These are phyloP conservation scores for Bombylius major DNA, from an alignment of 2,888 invertebrate genomes.

Conservation along the genomic window DNA sequence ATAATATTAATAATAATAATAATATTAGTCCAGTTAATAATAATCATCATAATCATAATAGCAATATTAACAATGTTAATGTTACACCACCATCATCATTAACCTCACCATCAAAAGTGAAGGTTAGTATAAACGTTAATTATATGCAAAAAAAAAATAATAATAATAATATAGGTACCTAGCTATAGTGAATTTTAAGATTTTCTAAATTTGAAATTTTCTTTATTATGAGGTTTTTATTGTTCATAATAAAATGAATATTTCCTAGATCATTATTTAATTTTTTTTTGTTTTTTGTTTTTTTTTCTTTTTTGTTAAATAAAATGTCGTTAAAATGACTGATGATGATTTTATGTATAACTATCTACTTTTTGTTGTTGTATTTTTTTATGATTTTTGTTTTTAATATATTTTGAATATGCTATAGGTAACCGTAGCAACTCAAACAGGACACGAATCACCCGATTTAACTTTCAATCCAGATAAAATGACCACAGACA, in stretches of 20 bases:
- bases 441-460: slow-evolving; percentile 71
- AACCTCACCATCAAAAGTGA: slow-evolving; percentile 9
- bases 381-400: not conserved
- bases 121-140: slow-evolving; percentile 2
- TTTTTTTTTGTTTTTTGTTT: too few relatives aligned
- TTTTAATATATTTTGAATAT: not conserved
- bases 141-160: too few relatives aligned
- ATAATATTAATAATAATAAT: not conserved
- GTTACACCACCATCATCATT: slow-evolving; percentile 3
- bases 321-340: too few relatives aligned
- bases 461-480: slow-evolving; percentile 52
- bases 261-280: too few relatives aligned
- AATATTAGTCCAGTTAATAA: not conserved
- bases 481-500: slow-evolving; percentile 65
- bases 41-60: slow-evolving; percentile 1
- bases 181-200: too few relatives aligned
- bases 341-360: too few relatives aligned
- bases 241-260: too few relatives aligned
- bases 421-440: slow-evolving; percentile 45
- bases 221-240: too few relatives aligned
- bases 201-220: too few relatives aligned
- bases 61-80: not conserved
- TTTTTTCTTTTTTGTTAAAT: too few relatives aligned
- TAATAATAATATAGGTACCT: too few relatives aligned
- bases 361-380: too few relatives aligned